Evolutionary conservation across 2,113 vertebrate species (phyloP), one percentile per base, ranked within the genome.

Genomic region (Pyxicephalus adspersus): DNA sequence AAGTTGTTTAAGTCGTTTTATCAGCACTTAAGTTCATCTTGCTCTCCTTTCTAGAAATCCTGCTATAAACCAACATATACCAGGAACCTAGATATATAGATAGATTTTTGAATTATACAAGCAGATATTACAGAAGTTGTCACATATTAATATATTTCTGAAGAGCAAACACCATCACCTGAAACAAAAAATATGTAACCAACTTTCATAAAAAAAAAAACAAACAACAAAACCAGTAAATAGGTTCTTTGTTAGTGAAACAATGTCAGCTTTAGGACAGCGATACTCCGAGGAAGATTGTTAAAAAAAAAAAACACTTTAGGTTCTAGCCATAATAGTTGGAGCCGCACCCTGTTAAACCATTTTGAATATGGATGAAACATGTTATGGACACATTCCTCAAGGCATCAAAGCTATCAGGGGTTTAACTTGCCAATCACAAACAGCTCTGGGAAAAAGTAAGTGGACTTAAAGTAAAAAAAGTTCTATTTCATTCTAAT

Each of bases 341-440:
- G 64, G 22, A 67, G 64, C 77, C 77, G 22, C 77, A 67, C 77
- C 77, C 52, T 79, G 52, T 79, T 70, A 79, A 79, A 79, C 64
- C 77, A 68, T 79, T 68, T 66, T 68, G 64, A 68, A 29, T 79
- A 68, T 70, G 54, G 52, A 57, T 79, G 77, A 79, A 68, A 79
- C 77, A 38, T 68, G 65, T 67, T 79, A 70, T 68, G 77, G 77
- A 79, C 77, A 79, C 23, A 68, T 79, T 64, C 77, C 77, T 79
- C 54, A 58, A 79, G 77, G 77, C 77, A 61, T 60, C 55, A 57
- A 57, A 67, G 54, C 77, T 79, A 79, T 79, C 64, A 79, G 31
- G 64, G 77, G 65, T 66, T 79, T 79, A 79, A 68, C 77, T 55
- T 79, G 77, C 65, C 77, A 79, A 54, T 79, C 77, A 79, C 22